These are phyloP conservation scores for Helicorthomorpha holstii DNA, from an alignment of 1,140 invertebrate genomes.

Conservation along the genomic window DNA sequence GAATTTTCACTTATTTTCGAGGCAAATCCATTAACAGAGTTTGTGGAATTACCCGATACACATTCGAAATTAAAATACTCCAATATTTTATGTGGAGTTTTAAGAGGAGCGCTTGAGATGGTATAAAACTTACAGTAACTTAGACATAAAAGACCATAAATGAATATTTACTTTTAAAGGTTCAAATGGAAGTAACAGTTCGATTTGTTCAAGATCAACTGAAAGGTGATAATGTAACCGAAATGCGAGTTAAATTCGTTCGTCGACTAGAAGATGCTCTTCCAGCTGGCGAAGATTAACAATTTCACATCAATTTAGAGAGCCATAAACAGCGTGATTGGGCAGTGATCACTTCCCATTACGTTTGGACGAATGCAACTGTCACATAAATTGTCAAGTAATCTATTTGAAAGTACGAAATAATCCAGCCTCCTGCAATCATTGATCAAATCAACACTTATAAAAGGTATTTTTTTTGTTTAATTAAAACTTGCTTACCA, in stretches of 20 bases:
- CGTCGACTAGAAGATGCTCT: slow-evolving; percentile 92
- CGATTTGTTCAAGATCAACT: slow-evolving; percentile 73
- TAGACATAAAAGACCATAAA: not conserved
- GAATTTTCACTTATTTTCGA: slow-evolving; percentile 95
- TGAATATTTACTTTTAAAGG: slow-evolving; percentile 15
- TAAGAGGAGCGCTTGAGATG: slow-evolving; percentile 93
- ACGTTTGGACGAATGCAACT: slow-evolving; percentile 52
- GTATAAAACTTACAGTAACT: slow-evolving; percentile 38
- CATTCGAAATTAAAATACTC: slow-evolving; percentile 76
- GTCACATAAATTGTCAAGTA: slow-evolving; percentile 60
- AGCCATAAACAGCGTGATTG: slow-evolving; percentile 50
- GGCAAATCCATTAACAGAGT: slow-evolving; percentile 90
- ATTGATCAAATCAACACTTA: slow-evolving; percentile 1
- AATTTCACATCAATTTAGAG: slow-evolving; percentile 14
- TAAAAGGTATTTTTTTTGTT: not conserved
- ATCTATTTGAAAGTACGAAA: slow-evolving; percentile 66
- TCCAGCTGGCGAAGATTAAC: slow-evolving; percentile 91
- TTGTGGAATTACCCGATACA: slow-evolving; percentile 90
- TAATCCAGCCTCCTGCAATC: slow-evolving; percentile 74
- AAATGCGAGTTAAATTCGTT: slow-evolving; percentile 88
- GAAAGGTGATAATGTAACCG: slow-evolving; percentile 85
- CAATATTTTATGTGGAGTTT: slow-evolving; percentile 81
- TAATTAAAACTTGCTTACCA: slow-evolving; percentile 43
- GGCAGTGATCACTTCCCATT: slow-evolving; percentile 76
- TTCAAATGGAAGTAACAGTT: slow-evolving; percentile 49